Base-by-base conservation (phyloP, 2,888 invertebrate genomes). In the Hyppa rectilinea region DNA sequence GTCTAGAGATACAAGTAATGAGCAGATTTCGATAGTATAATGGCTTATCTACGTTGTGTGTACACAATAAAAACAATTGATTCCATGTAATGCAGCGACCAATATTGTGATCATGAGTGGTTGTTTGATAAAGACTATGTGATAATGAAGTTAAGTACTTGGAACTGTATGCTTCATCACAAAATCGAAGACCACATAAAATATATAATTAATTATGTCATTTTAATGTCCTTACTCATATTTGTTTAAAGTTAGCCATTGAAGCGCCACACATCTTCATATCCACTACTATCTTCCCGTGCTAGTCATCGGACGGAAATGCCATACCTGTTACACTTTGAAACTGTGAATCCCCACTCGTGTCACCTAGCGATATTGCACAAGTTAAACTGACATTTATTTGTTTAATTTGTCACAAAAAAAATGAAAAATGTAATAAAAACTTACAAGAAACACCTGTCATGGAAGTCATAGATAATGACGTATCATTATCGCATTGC, bases 401-500 rank as follows among this genome's bases (percentile, higher is more conserved):
- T 55, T 29, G 29, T 26, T 4, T 14, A 29, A 59, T 47, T 47
- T 20, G 47, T 31, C 50, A 38, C 40, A 45, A 53, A 49, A 20
- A 61, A 29, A 60, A 6, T 3, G 12, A 43, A 36, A 29, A 47
- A n/a, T 53, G 4, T 0, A 20, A 40, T 20, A 55, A 61, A 61
- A 62, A 36, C 34, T 31, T n/a, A 43, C n/a, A 62, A 81, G 61
- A 53, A 43, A 65, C 75, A 75, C 65, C 65, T 82, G 71, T 34
- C 52, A 36, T 75, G 49, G 53, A 47, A 81, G 70, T 66, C 65
- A 68, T 60, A 81, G 70, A 68, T 75, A 72, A 75, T 82, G 59
- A 49, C 58, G 68, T 75, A 60, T 71, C 71, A 84, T 82, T 82
- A 78, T 71, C 78, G 68, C 84, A 78, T 78, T 65, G 82, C 82